Percentiles rank a stretch among this genome's conserved stretches.
phyloP scores from a whole-genome alignment of 2,888 invertebrate genomes.

The Lasioglossum vierecki region DNA sequence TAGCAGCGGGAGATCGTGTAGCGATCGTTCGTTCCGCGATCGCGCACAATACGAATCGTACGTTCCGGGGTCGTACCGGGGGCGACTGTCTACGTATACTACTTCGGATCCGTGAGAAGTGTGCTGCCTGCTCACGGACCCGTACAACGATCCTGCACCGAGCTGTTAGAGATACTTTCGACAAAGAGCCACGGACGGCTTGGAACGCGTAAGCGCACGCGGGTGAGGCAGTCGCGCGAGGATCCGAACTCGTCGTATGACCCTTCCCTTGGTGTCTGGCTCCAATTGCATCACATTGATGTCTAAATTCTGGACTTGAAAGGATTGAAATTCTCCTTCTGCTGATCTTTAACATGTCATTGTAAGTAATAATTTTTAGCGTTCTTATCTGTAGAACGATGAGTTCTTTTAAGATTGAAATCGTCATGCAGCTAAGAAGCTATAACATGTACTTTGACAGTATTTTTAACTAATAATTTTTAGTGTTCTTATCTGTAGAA shows the following conservation, averaged over 20 bases:
- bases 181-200: conserved; percentile 32
- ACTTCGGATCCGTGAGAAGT: conserved; percentile 78
- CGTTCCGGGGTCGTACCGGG: conserved; percentile 77
- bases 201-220: conserved; percentile 10
- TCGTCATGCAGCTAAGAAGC: too few species aligned
- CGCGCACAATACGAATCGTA: conserved; percentile 76
- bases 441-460: not conserved
- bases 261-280: not conserved
- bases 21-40: conserved; percentile 80
- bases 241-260: not conserved
- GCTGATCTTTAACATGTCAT: not conserved
- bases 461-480: not conserved
- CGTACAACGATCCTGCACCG: conserved; percentile 63
- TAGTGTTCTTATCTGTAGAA: not conserved
- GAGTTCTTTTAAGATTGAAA: not conserved
- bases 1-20: conserved; percentile 82
- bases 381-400: not conserved
- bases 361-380: not conserved
- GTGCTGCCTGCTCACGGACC: conserved; percentile 63
- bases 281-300: not conserved
- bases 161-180: conserved; percentile 61
- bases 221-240: conserved; percentile 12
- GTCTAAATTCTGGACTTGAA: not conserved
- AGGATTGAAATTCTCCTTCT: not conserved
- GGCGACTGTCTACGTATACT: conserved; percentile 73